Base-by-base conservation (phyloP, 2,113 vertebrate genomes). In the Alosa alosa region DNA sequence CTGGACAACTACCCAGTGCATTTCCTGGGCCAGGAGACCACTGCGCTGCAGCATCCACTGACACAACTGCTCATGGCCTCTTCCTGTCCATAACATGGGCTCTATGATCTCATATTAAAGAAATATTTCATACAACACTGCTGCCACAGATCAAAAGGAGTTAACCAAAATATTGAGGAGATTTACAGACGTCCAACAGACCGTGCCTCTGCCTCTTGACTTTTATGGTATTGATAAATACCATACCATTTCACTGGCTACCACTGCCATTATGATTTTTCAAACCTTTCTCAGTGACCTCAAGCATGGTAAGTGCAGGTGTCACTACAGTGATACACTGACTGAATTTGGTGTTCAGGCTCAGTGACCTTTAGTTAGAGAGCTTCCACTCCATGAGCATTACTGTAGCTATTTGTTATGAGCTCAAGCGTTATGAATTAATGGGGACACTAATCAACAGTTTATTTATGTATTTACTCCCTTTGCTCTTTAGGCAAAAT, bases 111-210 rank as follows among this genome's bases (percentile, higher is more conserved):
- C 82, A 64, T 87, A 86, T 85, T 88, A 82, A 52, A 88, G 57
- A 83, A 72, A 86, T 88, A 89, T 85, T 85, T 85, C 81, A 88
- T 88, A 83, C 25, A 81, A 46, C 10, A 36, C 68, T 84, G 85
- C 84, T 85, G 86, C 50, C 88, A 86, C 75, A 87, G 85, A 88
- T 91, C 88, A 89, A 89, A 88, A 84, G 78, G 55, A 81, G 81
- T 87, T 86, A 78, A 82, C 49, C 85, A 44, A 64, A 83, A 41
- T 46, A 46, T 84, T 82, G 18, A 57, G 81, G 84, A 84, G 83
- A 90, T 90, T 90, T 89, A 90, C 81, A 81, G 50, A 81, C 86
- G 25, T 88, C 81, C 57, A 87, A 81, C 64, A 55, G 82, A 39
- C 68, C 81, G 68, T 55, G 82, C 84, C 84, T 82, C 86, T 87